Evolutionary conservation across 2,888 invertebrate species (phyloP).

Genomic region (Athalia cordata): DNA sequence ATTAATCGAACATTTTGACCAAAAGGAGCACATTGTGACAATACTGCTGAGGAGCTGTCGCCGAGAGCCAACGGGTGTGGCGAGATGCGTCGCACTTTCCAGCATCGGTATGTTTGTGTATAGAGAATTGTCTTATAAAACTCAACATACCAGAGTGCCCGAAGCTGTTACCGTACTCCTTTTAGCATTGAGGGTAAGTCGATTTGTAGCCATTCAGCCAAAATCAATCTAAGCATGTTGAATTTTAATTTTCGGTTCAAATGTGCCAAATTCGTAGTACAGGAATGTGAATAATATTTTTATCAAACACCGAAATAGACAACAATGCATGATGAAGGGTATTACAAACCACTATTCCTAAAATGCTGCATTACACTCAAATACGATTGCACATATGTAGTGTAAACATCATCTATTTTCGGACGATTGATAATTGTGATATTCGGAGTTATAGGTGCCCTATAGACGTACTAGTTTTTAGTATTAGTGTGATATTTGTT

Average conservation of each 20-base stretch:
- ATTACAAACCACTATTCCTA: too few relatives aligned
- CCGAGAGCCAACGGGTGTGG: conserved; percentile 90
- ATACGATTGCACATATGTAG: not conserved
- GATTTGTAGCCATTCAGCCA: not conserved
- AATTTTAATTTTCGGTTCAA: not conserved
- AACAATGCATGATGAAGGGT: too few relatives aligned
- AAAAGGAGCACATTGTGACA: conserved; percentile 89
- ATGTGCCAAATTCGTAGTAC: too few relatives aligned
- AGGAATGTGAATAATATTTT: too few relatives aligned
- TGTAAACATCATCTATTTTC: too few relatives aligned
- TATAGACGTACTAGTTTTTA: conserved; percentile 37
- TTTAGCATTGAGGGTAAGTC: conserved; percentile 80
- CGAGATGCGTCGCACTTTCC: conserved; percentile 91
- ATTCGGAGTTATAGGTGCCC: not conserved
- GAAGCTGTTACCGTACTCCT: conserved; percentile 83
- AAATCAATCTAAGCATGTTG: conserved; percentile 1
- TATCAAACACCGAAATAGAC: too few relatives aligned
- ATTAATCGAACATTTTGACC: not conserved
- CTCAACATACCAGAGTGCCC: conserved; percentile 79
- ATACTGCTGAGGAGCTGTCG: conserved; percentile 92
- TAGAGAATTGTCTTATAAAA: conserved; percentile 79
- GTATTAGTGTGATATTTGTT: conserved; percentile 47
- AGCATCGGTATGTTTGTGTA: conserved; percentile 87
- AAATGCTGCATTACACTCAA: not conserved
- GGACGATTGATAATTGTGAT: too few relatives aligned